Evolutionary conservation across 2,888 invertebrate species (phyloP).

Genomic region (Agrochola lychnidis): DNA sequence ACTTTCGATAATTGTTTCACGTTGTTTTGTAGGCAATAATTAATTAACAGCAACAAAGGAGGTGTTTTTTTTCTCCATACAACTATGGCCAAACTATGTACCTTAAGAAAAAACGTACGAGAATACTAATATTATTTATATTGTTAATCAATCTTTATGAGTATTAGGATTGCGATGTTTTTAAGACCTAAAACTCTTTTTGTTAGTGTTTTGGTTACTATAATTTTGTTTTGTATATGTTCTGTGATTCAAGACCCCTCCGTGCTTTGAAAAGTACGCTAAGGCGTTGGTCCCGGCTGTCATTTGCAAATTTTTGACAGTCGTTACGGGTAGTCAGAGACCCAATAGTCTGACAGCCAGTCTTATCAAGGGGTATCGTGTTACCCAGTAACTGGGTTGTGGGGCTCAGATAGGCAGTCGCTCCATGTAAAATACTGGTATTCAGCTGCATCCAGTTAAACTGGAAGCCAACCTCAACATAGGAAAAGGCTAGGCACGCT

Average conservation of each 20-base stretch:
- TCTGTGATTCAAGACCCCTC: not conserved
- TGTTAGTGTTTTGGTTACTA: not conserved
- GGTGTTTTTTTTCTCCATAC: no score
- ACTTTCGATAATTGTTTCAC: constrained; percentile 63
- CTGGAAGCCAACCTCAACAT: not conserved
- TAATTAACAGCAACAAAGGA: no score
- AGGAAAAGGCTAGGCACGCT: not conserved
- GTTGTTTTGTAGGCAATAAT: constrained; percentile 31
- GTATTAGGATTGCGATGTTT: not conserved
- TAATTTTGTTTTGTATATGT: not conserved
- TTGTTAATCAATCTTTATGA: not conserved
- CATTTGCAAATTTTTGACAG: not conserved
- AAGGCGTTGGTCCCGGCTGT: not conserved
- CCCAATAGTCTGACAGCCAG: not conserved
- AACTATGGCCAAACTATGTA: no score
- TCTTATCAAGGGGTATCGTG: not conserved
- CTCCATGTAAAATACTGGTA: not conserved
- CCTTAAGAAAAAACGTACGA: no score
- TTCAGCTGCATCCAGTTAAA: not conserved
- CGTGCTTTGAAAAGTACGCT: not conserved
- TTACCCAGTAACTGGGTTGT: not conserved
- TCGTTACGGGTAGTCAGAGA: not conserved
- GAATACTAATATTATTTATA: no score
- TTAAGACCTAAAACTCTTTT: not conserved
- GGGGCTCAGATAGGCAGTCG: not conserved